Base-by-base conservation (phyloP, 2,888 invertebrate genomes). In the Ceriagrion tenellum region DNA sequence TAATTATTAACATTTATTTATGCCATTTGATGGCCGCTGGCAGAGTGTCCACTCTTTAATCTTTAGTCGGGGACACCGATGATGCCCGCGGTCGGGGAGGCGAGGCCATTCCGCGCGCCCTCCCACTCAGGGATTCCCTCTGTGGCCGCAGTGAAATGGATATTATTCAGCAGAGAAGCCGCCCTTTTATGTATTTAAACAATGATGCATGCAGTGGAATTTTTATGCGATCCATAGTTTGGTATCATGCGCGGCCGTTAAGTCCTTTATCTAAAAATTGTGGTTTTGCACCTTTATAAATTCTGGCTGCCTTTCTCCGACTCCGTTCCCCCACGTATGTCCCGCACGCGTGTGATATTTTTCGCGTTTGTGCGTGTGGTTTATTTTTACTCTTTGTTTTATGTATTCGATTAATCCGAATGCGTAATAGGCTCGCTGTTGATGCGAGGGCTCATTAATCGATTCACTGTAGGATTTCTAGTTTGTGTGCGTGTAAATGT, bases 361-460 rank as follows among this genome's bases (percentile, higher is more conserved):
- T n/a, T 12, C 23, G 16, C 35, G 81, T 35, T 13, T 35, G 13
- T 81, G 81, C 81, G 30, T n/a, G 26, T 8, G 12, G 30, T 69
- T 69, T 69, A n/a, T 69, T 81, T 81, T 81, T 8, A 6, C 2
- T 16, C 18, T 6, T 30, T 35, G 13, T 26, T 13, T 35, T 20
- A 59, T 81, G 81, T 13, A 26, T 69, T 47, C 69, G 47, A 55
- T 74, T 23, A 47, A 69, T 47, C 93, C 93, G n/a, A 47, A 93
- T 74, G 47, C 69, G 69, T 91, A 63, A 91, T 91, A 91, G 91
- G 91, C 91, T 63, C 35, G 91, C 26, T 40, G 93, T 47, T n/a
- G 69, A 56, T 93, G 30, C 81, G 26, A 81, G 69, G 74, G 55
- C 69, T 93, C 93, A 74, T 93, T 93, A 93, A 93, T 93, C 74